Evolutionary conservation across 2,888 invertebrate genomes (phyloP).

Genomic region (Andrena dorsata): DNA sequence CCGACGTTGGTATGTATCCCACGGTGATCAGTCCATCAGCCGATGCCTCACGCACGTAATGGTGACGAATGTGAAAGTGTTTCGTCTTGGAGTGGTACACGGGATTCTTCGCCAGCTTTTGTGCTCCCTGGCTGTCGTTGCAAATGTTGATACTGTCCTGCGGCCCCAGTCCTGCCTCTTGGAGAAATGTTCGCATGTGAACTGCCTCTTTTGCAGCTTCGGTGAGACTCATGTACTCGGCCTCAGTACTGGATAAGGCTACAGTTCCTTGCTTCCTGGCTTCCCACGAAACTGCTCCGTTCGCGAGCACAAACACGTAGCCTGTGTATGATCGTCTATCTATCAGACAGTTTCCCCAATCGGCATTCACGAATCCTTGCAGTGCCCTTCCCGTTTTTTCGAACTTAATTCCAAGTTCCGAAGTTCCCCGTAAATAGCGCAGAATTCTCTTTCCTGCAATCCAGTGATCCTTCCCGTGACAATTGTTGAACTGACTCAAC

Average conservation of each 20-base stretch:
- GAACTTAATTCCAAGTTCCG: too few species aligned
- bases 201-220: neutral
- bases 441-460: neutral
- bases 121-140: neutral
- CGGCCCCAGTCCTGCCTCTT: neutral
- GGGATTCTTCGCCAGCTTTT: neutral
- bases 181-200: neutral
- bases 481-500: too few species aligned
- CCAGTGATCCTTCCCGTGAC: too few species aligned
- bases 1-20: too few species aligned
- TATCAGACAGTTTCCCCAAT: neutral
- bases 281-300: neutral
- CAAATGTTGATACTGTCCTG: neutral
- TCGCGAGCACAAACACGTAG: neutral
- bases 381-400: too few species aligned
- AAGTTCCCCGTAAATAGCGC: neutral
- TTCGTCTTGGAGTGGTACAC: neutral
- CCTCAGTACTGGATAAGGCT: neutral
- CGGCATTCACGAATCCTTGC: neutral
- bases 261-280: neutral
- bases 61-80: neutral
- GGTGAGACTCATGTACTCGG: neutral
- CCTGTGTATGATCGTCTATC: neutral
- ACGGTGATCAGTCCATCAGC: neutral
- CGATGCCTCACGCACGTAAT: neutral